phyloP scores from a whole-genome alignment of 2,888 invertebrate genomes.

The Corythucha ciliata region DNA sequence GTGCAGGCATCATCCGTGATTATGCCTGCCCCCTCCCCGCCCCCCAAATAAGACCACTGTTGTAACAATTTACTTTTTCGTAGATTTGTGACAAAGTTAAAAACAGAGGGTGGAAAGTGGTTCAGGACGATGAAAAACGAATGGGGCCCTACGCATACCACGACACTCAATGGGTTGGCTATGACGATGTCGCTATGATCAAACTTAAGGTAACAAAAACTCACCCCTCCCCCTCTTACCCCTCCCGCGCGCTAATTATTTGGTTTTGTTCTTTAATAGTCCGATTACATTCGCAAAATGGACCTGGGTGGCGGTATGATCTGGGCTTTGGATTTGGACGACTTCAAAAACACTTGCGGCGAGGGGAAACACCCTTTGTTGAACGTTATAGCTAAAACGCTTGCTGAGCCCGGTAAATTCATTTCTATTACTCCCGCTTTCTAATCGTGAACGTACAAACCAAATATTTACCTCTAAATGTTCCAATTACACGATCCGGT shows the following conservation, averaged over 20 bases:
- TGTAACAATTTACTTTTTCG: too few relatives aligned
- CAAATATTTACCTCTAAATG: too few relatives aligned
- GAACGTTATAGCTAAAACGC: slow-evolving; percentile 61
- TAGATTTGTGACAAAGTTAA: slow-evolving; percentile 74
- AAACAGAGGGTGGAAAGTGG: slow-evolving; percentile 67
- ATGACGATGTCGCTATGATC: slow-evolving; percentile 72
- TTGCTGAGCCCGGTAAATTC: slow-evolving; percentile 41
- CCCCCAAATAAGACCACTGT: neutral
- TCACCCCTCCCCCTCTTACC: too few relatives aligned
- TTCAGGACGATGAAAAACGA: slow-evolving; percentile 62
- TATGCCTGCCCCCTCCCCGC: neutral
- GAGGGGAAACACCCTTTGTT: slow-evolving; percentile 71
- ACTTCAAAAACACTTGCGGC: slow-evolving; percentile 70
- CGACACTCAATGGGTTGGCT: slow-evolving; percentile 85
- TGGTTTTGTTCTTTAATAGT: slow-evolving; percentile 40
- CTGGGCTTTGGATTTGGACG: slow-evolving; percentile 83
- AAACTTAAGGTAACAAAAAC: slow-evolving; percentile 56
- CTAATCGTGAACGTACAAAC: slow-evolving; percentile 17
- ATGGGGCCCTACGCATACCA: slow-evolving; percentile 85
- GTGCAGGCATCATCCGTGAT: neutral
- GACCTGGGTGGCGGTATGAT: slow-evolving; percentile 81
- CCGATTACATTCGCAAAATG: slow-evolving; percentile 64
- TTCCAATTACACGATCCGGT: too few relatives aligned
- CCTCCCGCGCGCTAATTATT: slow-evolving; percentile 8
- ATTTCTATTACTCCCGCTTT: neutral